Base-by-base conservation (phyloP, 2,888 invertebrate species). In the Luperina nickerlii region DNA sequence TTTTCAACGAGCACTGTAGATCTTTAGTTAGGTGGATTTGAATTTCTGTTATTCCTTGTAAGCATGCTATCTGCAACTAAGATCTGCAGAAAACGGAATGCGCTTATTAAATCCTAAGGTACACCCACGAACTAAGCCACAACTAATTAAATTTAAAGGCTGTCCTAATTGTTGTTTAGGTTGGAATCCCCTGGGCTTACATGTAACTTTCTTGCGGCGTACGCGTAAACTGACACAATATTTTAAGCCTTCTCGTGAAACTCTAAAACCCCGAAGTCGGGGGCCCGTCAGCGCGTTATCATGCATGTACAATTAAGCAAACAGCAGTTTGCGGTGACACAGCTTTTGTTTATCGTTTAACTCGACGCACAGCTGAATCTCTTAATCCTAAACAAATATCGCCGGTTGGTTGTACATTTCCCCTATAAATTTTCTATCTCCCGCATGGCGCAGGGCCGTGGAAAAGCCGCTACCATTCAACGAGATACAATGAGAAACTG, bases 321-420 rank as follows among this genome's bases (percentile, higher is more conserved):
- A 96, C 96, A 96, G 89, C 94, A 94, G 93, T 95, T 95, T 94
- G 95, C 92, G 94, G 94, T 85, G 91, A 93, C 93, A 90, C 91
- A 91, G 95, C 95, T 94, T 94, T 95, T 95, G 96, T 96, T 96
- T 96, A 95, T 95, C 95, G 93, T 95, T 94, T 92, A 94, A 93
- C 94, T 92, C 92, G 82, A 92, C 94, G 92, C 92, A 93, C 91
- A 93, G 93, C 93, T 93, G 93, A 95, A 95, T 94, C 95, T 95
- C 94, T 94, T 96, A 96, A 96, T 96, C 96, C 96, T 95, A 95
- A 95, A 94, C 95, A 96, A 96, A 96, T 96, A 96, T 95, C 92
- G 92, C 90, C 78, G 88, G 89, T 88, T 88, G 90, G 70, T 77
- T 78, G 85, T 84, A 86, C 78, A 84, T 87, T 90, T 90, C 90